These are phyloP conservation scores for Netelia melanura DNA, from an alignment of 2,888 invertebrate genomes.

Conservation along the genomic window DNA sequence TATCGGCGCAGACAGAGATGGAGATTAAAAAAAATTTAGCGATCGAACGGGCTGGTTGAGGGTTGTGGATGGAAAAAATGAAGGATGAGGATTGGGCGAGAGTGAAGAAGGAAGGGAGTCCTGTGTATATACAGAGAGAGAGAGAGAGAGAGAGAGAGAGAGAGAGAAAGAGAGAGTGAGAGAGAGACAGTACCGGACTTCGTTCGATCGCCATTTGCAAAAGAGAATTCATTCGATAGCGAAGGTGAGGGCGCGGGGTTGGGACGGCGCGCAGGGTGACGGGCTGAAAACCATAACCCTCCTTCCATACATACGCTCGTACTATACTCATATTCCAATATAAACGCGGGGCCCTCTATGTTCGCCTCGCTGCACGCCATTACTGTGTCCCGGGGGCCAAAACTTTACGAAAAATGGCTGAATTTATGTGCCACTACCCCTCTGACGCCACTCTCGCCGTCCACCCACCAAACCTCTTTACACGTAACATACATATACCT, in stretches of 20 bases:
- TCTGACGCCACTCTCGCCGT: neutral
- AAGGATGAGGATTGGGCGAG: constrained; percentile 18
- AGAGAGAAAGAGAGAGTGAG: too few species aligned
- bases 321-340: constrained; percentile 77
- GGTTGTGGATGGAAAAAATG: neutral
- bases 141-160: neutral
- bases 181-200: constrained; percentile 24
- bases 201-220: constrained; percentile 57
- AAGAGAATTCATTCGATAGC: constrained; percentile 48
- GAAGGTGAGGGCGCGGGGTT: constrained; percentile 19
- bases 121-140: constrained; percentile 39
- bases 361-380: constrained; percentile 80
- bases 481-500: constrained; percentile 22
- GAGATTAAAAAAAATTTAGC: constrained; percentile 11
- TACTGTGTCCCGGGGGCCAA: constrained; percentile 81
- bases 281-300: constrained; percentile 49
- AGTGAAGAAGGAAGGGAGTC: constrained; percentile 56
- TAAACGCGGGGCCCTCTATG: constrained; percentile 75
- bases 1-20: constrained; percentile 67
- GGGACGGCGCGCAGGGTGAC: neutral
- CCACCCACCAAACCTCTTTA: constrained; percentile 7
- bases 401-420: constrained; percentile 77
- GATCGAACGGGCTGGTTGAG: too few species aligned
- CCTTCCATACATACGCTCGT: constrained; percentile 61
- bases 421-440: constrained; percentile 70